Conservation (phyloP, 1,140 invertebrate genomes). For the Melitaea cinxia region DNA sequence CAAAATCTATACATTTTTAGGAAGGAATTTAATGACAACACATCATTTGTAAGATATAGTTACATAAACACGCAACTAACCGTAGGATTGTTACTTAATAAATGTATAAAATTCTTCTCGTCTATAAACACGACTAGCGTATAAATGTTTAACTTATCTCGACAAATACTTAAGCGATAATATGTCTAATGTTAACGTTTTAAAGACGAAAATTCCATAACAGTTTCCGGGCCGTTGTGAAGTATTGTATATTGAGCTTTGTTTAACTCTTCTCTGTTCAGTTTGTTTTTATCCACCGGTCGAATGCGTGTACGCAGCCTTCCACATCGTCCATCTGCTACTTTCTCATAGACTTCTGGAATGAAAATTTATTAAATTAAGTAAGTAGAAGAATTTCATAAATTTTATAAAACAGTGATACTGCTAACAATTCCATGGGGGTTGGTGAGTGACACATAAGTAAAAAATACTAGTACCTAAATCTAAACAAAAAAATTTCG, state of each 20-base stretch:
- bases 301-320: slow-evolving; percentile 66
- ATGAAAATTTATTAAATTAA: neutral
- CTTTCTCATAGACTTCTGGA: slow-evolving; percentile 68
- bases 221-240: slow-evolving; percentile 52
- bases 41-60: neutral
- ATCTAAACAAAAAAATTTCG: too few species aligned
- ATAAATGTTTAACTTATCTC: slow-evolving; percentile 14
- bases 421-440: too few species aligned
- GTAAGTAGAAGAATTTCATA: neutral
- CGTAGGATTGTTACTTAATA: neutral
- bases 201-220: slow-evolving; percentile 57
- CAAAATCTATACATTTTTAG: too few species aligned
- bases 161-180: neutral
- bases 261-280: slow-evolving; percentile 64
- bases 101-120: neutral
- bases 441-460: too few species aligned
- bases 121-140: slow-evolving; percentile 26
- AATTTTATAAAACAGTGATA: too few species aligned
- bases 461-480: too few species aligned
- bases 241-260: slow-evolving; percentile 65
- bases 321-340: slow-evolving; percentile 68
- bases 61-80: neutral
- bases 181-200: slow-evolving; percentile 20
- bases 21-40: too few species aligned
- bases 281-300: slow-evolving; percentile 60